Evolutionary conservation across 2,888 invertebrate genomes (phyloP), one percentile per base, ranked within the genome.

Genomic region (Drosophila pegasa): DNA sequence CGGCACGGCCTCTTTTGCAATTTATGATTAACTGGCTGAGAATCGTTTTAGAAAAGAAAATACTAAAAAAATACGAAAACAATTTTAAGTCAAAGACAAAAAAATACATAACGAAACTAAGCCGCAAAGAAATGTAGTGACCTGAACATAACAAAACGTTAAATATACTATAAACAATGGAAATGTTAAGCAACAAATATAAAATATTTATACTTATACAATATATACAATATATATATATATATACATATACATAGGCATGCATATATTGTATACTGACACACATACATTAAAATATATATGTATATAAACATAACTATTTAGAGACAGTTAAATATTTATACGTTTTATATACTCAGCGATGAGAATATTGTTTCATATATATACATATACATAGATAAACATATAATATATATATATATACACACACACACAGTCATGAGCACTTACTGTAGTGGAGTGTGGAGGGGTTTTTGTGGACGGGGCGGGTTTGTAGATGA

Each of bases 101-200:
- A n/a, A n/a, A n/a, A n/a, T n/a, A 43, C 79, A 65, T 56, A 54
- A 38, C 18, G 38, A 48, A 78, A 66, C 59, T 64, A 71, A 84
- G 61, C 60, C 70, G 67, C 71, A 68, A 83, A 58, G 68, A 80
- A 83, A 87, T 70, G 88, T 89, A 84, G 84, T 82, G 83, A 89
- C 89, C 89, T 89, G 84, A 89, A 58, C 57, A 51, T 27, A 14
- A 54, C 59, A 61, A 64, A 40, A 8, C 50, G 66, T 33, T 56
- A 40, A 58, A 50, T 9, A 41, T 35, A 43, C 31, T 43, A 22
- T 31, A 43, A 37, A 62, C 33, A 27, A 25, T 48, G 50, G 20
- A 61, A 55, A 64, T 20, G 31, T 43, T 43, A 16, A 43, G 25
- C 12, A 51, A 31, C 20, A 61, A 56, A 47, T 45, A 45, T 40